These are phyloP conservation scores for Aphelenchoides avenae DNA, from an alignment of 1,140 invertebrate species.

Conservation along the genomic window DNA sequence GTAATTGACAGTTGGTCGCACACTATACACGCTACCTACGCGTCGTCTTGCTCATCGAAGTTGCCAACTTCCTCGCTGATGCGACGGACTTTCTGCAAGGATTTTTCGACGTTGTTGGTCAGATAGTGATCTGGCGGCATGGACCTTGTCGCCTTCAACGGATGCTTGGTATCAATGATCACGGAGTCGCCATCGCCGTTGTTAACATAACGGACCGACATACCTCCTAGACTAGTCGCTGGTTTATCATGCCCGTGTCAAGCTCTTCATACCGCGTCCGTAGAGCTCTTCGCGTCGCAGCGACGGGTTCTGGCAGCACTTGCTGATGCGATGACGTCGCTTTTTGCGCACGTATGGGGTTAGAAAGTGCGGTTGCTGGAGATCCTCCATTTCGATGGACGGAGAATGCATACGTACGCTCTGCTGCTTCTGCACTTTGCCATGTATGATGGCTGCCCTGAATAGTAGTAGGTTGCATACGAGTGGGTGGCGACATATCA, in stretches of 20 bases:
- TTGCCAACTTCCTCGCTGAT: too few species aligned
- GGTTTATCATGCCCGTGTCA: background rate
- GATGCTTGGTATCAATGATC: too few species aligned
- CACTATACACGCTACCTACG: too few species aligned
- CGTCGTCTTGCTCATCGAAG: too few species aligned
- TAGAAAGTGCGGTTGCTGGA: too few species aligned
- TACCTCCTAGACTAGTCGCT: background rate
- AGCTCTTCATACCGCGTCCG: too few species aligned
- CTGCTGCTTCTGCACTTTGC: constrained; percentile 19
- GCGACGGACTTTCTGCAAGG: constrained; percentile 3
- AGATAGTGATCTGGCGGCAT: background rate
- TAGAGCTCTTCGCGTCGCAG: constrained; percentile 25
- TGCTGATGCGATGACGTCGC: constrained; percentile 23
- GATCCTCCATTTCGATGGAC: too few species aligned
- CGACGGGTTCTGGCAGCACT: constrained; percentile 38
- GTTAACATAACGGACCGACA: constrained; percentile 6
- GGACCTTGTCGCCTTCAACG: constrained; percentile 6
- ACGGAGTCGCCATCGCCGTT: background rate
- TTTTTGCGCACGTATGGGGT: too few species aligned
- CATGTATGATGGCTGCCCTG: constrained; percentile 21
- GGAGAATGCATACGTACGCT: too few species aligned
- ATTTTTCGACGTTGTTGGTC: background rate
- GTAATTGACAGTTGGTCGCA: too few species aligned
- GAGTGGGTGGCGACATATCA: constrained; percentile 7
- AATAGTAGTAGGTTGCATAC: too few species aligned